Evolutionary conservation across 2,797 vertebrate species (phyloP).

Genomic region (Clarias fuscus): DNA sequence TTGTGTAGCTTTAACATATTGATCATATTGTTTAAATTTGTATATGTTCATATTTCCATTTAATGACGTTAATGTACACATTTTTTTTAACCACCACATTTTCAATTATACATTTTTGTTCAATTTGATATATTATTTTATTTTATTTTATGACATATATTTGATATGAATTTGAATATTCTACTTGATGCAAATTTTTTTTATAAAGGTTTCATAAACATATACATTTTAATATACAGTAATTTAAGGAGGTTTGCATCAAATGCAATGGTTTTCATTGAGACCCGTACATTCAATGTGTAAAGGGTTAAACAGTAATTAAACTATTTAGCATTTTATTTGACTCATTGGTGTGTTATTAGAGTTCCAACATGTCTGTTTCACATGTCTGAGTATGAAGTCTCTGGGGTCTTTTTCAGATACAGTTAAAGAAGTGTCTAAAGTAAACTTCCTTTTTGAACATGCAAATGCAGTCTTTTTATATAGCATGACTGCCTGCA

Average conservation of each 20-base stretch:
- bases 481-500: neutral
- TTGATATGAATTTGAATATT: too few species aligned
- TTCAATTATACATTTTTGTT: too few species aligned
- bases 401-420: neutral
- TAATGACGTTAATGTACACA: too few species aligned
- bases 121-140: too few species aligned
- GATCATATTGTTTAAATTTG: too few species aligned
- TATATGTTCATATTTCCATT: too few species aligned
- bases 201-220: neutral
- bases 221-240: neutral
- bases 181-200: too few species aligned
- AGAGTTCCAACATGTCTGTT: neutral
- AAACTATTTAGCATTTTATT: neutral
- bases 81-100: too few species aligned
- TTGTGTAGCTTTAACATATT: neutral
- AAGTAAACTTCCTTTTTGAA: neutral
- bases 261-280: neutral
- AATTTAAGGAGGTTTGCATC: neutral
- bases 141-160: too few species aligned
- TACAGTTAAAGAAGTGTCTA: neutral
- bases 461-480: neutral
- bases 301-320: too few species aligned
- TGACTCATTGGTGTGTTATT: neutral
- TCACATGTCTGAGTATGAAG: neutral
- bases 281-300: neutral